Conservation (phyloP, 2,888 invertebrate genomes). For the Tethea ocularis region DNA sequence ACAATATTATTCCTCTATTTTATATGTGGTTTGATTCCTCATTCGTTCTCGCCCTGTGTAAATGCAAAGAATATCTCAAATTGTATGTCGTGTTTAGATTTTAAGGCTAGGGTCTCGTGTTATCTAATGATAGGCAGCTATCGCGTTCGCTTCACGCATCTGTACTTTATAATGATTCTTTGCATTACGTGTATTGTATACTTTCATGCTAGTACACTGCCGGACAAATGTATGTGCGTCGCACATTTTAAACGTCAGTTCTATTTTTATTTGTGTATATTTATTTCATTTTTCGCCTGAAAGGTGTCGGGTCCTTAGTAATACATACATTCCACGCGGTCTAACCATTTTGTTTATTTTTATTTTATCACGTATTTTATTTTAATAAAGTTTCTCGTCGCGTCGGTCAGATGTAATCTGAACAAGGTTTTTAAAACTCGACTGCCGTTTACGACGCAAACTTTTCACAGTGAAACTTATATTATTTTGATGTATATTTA, state of each 20-base stretch:
- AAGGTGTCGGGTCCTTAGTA: conserved; percentile 79
- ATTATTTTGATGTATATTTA: conserved; percentile 20
- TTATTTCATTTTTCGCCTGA: conserved; percentile 70
- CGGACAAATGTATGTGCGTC: conserved; percentile 19
- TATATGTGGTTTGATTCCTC: background rate
- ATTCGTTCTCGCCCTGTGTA: conserved; percentile 25
- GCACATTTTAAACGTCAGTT: conserved; percentile 29
- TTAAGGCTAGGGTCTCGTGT: conserved; percentile 78
- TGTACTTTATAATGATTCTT: conserved; percentile 55
- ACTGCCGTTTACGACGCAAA: conserved; percentile 39
- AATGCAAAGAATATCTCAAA: conserved; percentile 36
- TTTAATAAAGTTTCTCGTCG: conserved; percentile 15
- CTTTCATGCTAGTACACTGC: conserved; percentile 35
- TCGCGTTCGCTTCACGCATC: conserved; percentile 72
- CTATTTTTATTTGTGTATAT: conserved; percentile 47
- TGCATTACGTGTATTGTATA: conserved; percentile 32
- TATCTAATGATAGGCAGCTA: conserved; percentile 79
- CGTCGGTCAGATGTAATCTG: conserved; percentile 75
- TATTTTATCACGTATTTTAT: conserved; percentile 14
- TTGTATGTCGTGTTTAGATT: conserved; percentile 68
- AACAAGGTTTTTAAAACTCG: conserved; percentile 66
- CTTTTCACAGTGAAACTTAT: conserved; percentile 14
- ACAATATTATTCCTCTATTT: background rate
- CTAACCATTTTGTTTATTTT: conserved; percentile 75
- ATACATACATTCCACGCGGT: conserved; percentile 79